A percentile compares a stretch with the other conserved stretches of the same genome.
These are phyloP conservation scores for Rhynchopsitta pachyrhyncha DNA, from an alignment of 2,113 vertebrate species.

Conservation along the genomic window DNA sequence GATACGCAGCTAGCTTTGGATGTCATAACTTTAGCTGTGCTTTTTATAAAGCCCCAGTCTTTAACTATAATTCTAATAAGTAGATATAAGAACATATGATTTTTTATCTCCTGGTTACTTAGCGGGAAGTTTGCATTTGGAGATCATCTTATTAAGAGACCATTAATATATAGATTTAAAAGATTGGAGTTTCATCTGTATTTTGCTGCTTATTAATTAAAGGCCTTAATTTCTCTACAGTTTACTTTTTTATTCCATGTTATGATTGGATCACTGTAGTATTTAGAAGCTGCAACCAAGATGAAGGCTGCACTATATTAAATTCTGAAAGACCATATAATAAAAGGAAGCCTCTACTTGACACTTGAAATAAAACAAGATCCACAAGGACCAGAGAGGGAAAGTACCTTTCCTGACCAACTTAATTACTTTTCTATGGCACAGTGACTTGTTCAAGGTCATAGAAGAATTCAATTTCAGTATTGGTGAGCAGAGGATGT, in stretches of 20 bases:
- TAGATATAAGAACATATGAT: neutral
- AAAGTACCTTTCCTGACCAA: neutral
- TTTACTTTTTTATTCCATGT: neutral
- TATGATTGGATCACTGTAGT: neutral
- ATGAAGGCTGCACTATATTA: neutral
- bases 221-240: neutral
- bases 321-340: neutral
- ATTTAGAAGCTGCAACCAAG: neutral
- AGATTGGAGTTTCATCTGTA: neutral
- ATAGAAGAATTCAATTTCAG: neutral
- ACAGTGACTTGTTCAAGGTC: slow-evolving; percentile 5
- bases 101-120: slow-evolving; percentile 13
- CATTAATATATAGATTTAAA: neutral
- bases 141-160: neutral
- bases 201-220: slow-evolving; percentile 22
- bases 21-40: neutral
- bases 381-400: neutral
- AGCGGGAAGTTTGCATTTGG: neutral
- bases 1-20: neutral
- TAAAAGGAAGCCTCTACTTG: neutral
- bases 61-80: neutral
- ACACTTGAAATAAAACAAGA: slow-evolving; percentile 10
- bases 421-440: slow-evolving; percentile 3
- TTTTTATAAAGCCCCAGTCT: neutral
- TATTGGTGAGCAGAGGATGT: neutral